Percentiles rank a stretch among this genome's conserved stretches.
These are phyloP conservation scores for Uromys caudimaculatus DNA, from an alignment of 2,797 vertebrate species.

Conservation along the genomic window DNA sequence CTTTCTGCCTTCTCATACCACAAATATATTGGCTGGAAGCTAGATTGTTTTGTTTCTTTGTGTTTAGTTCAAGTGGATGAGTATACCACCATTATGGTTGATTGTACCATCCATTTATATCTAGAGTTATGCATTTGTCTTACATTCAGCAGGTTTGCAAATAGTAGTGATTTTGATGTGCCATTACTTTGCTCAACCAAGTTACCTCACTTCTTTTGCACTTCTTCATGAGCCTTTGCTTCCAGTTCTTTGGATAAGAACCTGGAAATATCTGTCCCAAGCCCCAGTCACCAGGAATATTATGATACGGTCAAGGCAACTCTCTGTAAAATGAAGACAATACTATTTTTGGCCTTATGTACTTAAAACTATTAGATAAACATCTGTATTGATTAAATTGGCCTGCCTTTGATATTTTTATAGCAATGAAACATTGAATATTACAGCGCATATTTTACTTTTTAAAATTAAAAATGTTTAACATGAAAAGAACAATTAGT, in stretches of 20 bases:
- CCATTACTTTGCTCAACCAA: background rate
- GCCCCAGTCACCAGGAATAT: background rate
- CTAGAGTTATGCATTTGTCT: background rate
- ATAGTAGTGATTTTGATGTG: background rate
- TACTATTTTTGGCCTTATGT: background rate
- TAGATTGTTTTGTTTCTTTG: background rate
- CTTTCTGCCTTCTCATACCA: background rate
- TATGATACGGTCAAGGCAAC: rapidly evolving
- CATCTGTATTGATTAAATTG: background rate
- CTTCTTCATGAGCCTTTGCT: background rate
- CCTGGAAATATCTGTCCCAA: background rate
- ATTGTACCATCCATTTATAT: background rate
- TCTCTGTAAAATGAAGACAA: background rate
- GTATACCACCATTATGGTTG: background rate
- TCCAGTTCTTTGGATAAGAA: background rate
- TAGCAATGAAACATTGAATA: background rate
- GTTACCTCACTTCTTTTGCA: background rate
- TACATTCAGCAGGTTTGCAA: background rate
- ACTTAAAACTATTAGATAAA: background rate
- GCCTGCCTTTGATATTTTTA: background rate
- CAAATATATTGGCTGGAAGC: background rate
- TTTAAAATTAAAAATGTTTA: background rate
- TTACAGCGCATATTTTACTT: background rate
- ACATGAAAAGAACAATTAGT: background rate
- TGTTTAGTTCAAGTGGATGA: background rate